Percentiles rank a stretch among this genome's conserved stretches.
phyloP scores from a whole-genome alignment of 2,888 invertebrate genomes.

The Microplitis deprimator region DNA sequence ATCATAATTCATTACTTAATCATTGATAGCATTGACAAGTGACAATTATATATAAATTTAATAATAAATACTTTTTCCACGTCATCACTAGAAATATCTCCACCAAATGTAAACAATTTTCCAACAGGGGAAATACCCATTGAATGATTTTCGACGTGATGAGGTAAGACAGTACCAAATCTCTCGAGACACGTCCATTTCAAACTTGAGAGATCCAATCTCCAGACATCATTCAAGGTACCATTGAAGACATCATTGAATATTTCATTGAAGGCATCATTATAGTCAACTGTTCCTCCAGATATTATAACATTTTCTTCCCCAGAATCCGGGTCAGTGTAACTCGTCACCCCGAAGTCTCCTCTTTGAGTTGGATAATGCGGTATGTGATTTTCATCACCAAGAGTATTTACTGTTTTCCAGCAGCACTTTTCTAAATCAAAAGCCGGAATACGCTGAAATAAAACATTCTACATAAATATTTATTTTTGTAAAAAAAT shows the following conservation, averaged over 20 bases:
- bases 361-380: background rate
- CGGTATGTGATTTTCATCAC: background rate
- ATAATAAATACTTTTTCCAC: background rate
- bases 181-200: background rate
- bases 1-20: background rate
- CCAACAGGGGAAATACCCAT: background rate
- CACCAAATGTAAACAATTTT: background rate
- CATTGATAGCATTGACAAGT: background rate
- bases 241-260: background rate
- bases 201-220: background rate
- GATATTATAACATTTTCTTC: background rate
- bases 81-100: background rate
- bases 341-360: background rate
- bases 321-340: background rate
- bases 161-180: background rate
- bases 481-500: background rate
- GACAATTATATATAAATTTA: background rate
- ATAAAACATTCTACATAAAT: background rate
- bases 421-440: background rate
- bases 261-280: background rate
- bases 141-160: background rate
- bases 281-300: background rate
- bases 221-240: background rate
- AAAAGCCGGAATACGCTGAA: background rate
- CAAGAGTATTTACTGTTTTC: background rate